Evolutionary conservation across 2,888 invertebrate species (phyloP), one percentile per base, ranked within the genome.

Genomic region (Mythimna impura): DNA sequence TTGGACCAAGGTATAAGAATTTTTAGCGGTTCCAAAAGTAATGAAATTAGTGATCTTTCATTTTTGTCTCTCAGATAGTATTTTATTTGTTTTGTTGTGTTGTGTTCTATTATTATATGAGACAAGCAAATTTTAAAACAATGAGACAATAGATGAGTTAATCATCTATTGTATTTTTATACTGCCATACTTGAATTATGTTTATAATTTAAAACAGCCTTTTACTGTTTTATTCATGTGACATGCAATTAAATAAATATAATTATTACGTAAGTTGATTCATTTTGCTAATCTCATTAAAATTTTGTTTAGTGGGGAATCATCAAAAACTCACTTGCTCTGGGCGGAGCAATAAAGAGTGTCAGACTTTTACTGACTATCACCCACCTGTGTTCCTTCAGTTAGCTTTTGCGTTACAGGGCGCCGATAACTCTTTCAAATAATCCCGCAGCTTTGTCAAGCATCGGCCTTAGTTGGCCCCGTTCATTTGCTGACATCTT

Each of bases 1-100:
- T 86, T 94, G 60, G 76, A 87, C 71, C 85, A 87, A 50, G 90
- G 87, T 9, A 73, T 88, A 50, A 75, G 74, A 50, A 68, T 25
- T 9, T 60, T 25, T 43, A 25, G 10, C 1, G 68, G 60, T 70
- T 30, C 67, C 3, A 81, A 72, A 54, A 62, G 34, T 34, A 82
- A 81, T 62, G 84, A 83, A 73, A 63, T 81, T 55, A 36, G 5
- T 70, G 71, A 80, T 25, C 17, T 57, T 20, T 65, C 62, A 63
- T 3, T 20, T 25, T 22, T 25, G 34, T 6, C 22, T 63, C 0
- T 22, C 5, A 54, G 65, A 22, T 55, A 20, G 20, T 61, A 17
- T 9, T 17, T 52, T 20, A 4, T 17, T 52, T 20, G n/a, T 52
- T 52, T 14, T 3, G n/a, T 20, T 52, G 7, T 52, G 50, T n/a